Base-by-base conservation (phyloP, 2,888 invertebrate genomes). In the Leptopilina syphax region DNA sequence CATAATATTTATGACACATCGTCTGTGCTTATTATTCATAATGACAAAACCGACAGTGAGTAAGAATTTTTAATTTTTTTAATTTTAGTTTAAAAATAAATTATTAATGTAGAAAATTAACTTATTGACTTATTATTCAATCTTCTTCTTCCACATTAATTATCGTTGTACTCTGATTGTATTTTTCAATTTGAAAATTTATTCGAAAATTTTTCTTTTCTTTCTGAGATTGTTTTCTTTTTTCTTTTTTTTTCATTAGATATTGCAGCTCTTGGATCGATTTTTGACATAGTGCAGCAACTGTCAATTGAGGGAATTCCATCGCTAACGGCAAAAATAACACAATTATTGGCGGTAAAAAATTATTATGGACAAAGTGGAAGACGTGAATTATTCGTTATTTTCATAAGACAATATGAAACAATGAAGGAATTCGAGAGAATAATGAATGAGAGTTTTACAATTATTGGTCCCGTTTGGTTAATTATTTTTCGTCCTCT, bases 401-500 rank as follows among this genome's bases (percentile, higher is more conserved):
- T 73, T 57, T 73, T 73, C 13, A 57, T 73, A 73, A 57, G 73
- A 41, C 13, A 9, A n/a, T 34, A 41, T 57, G 73, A 41, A 57
- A 57, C 24, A 13, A 3, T 73, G 13, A 57, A 73, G n/a, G 57
- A 73, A 54, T 89, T 90, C 13, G 70, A 79, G 9, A 77, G 63
- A 4, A 77, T 79, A 0, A 86, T 86, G 7, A 66, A 24, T 8
- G 13, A 76, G 0, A 77, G 82, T 10, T 60, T 80, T 8, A 85
- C 87, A 50, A 84, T 85, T 7, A 84, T 85, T 7, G 83, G 82
- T 10, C 84, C 87, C 13, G 67, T 84, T 5, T 90, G 90, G 90
- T 50, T 90, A 6, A 47, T 90, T 12, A 82, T 90, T 66, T 89
- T 89, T 34, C 79, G 41, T 8, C 50, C 81, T 4, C 4, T 77